Percentiles rank a stretch among this genome's conserved stretches.
phyloP scores from a whole-genome alignment of 2,888 invertebrate species.

The Gari tellinella region DNA sequence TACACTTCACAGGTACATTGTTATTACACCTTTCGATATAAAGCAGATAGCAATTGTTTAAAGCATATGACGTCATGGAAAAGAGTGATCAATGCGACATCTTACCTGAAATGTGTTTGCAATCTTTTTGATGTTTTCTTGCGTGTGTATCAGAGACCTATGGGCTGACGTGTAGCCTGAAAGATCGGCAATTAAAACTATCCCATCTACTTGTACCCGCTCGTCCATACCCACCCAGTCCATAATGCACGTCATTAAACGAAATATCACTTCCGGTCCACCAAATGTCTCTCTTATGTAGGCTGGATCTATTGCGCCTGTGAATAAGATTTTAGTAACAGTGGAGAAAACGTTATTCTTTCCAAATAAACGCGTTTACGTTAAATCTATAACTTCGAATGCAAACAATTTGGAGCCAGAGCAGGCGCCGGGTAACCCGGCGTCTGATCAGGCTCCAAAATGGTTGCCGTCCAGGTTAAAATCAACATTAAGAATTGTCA shows the following conservation, averaged over 20 bases:
- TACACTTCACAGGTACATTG: background rate
- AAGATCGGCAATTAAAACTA: conserved; percentile 27
- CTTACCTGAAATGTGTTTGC: conserved; percentile 5
- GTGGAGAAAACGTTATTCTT: too few relatives aligned
- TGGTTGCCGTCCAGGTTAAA: too few relatives aligned
- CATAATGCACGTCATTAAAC: conserved; percentile 1
- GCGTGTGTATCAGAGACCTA: conserved; percentile 14
- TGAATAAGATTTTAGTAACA: too few relatives aligned
- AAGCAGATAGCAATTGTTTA: too few relatives aligned
- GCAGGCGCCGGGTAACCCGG: too few relatives aligned
- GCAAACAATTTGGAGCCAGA: too few relatives aligned
- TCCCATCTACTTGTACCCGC: conserved; percentile 43
- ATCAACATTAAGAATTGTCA: too few relatives aligned
- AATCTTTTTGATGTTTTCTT: conserved; percentile 20
- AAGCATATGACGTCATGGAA: background rate
- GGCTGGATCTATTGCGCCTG: conserved; percentile 11
- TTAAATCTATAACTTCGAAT: too few relatives aligned
- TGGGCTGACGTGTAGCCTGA: conserved; percentile 29
- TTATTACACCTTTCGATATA: background rate
- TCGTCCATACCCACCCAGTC: conserved; percentile 39
- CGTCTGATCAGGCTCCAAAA: too few relatives aligned
- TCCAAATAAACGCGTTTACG: too few relatives aligned
- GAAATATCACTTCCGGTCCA: conserved; percentile 3
- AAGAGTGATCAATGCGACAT: background rate
- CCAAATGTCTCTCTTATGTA: conserved; percentile 11